These are phyloP conservation scores for Gobionotothen gibberifrons DNA, from an alignment of 2,797 vertebrate species.

Conservation along the genomic window DNA sequence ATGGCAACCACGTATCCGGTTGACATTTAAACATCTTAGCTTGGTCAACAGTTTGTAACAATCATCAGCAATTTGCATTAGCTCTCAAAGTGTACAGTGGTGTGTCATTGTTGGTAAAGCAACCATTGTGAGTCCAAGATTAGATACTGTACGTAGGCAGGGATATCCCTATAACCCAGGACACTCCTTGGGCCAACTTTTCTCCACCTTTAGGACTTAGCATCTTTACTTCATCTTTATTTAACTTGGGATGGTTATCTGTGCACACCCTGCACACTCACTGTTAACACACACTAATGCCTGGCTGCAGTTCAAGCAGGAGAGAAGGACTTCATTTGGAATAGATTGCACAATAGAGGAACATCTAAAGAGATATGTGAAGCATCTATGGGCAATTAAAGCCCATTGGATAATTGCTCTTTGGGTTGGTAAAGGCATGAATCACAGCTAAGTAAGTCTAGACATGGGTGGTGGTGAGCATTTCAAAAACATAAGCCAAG, in stretches of 20 bases:
- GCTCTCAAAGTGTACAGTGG: constrained; percentile 40
- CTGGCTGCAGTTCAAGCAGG: background rate
- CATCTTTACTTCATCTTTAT: constrained; percentile 51
- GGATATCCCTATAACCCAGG: constrained; percentile 66
- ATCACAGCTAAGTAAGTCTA: constrained; percentile 26
- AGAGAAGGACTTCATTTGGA: background rate
- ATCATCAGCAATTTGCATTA: constrained; percentile 51
- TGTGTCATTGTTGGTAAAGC: constrained; percentile 59
- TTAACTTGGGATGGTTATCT: constrained; percentile 48
- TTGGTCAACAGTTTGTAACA: constrained; percentile 32
- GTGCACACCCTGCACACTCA: constrained; percentile 56
- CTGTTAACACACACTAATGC: constrained; percentile 30
- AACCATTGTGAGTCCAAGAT: constrained; percentile 58
- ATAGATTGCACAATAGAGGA: constrained; percentile 14
- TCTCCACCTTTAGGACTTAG: constrained; percentile 54
- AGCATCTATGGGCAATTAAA: constrained; percentile 23
- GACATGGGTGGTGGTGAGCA: constrained; percentile 27
- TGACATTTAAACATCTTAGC: constrained; percentile 40
- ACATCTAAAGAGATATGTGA: constrained; percentile 16
- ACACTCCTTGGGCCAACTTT: constrained; percentile 76
- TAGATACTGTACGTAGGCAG: constrained; percentile 59
- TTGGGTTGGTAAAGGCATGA: constrained; percentile 8
- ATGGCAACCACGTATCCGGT: constrained; percentile 11
- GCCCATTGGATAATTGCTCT: constrained; percentile 2
- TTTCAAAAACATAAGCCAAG: background rate